Conservation (phyloP, 2,113 vertebrate species). For the Sinosuthora webbiana region DNA sequence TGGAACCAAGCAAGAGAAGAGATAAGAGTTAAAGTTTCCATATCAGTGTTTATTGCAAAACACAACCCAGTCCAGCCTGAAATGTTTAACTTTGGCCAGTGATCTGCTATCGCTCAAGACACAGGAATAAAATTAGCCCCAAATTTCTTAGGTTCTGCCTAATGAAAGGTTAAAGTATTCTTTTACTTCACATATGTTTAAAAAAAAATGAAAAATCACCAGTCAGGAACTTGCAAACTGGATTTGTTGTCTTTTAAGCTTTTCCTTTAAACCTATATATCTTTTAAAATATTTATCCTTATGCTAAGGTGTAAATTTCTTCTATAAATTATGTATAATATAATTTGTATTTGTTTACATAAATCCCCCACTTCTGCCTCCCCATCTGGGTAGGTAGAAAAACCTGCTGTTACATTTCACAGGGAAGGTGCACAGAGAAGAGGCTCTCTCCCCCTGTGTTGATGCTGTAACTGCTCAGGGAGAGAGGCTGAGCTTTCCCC, state of each 20-base stretch:
- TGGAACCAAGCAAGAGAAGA: not conserved
- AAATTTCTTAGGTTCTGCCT: not conserved
- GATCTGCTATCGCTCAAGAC: rapidly evolving
- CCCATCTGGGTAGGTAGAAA: not conserved
- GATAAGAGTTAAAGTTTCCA: not conserved
- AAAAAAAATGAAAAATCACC: not conserved
- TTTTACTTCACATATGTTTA: rapidly evolving
- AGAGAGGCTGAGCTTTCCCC: not conserved
- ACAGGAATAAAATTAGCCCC: not conserved
- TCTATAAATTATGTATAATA: not conserved
- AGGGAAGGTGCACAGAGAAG: not conserved
- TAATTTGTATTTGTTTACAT: too few species aligned
- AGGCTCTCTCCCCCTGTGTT: not conserved
- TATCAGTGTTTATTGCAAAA: not conserved
- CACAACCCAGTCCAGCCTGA: not conserved
- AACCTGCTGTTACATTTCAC: too few species aligned
- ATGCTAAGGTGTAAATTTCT: not conserved
- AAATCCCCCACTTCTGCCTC: not conserved
- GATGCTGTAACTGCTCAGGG: rapidly evolving
- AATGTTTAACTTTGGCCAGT: not conserved
- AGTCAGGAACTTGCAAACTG: not conserved
- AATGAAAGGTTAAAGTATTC: not conserved
- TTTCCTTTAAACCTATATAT: not conserved
- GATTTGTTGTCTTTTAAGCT: not conserved
- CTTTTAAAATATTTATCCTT: not conserved